A percentile compares a stretch with the other conserved stretches of the same genome.
Conservation (phyloP, 2,888 invertebrate genomes). For the Helleia helle region DNA sequence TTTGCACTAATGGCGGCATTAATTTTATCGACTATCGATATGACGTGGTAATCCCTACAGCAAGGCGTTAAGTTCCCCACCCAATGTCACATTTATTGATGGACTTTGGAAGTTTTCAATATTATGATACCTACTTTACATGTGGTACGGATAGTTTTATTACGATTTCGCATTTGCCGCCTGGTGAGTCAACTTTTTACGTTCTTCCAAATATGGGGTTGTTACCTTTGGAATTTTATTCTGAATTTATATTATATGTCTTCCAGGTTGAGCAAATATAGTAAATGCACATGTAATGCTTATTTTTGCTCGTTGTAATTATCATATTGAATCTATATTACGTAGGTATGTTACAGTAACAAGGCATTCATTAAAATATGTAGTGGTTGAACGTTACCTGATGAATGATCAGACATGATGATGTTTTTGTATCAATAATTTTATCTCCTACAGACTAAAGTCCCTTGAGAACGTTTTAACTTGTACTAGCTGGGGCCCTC, state of each 20-base stretch:
- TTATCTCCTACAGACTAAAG: too few species aligned
- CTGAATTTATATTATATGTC: background rate
- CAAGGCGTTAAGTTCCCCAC: constrained; percentile 51
- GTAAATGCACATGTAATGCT: too few species aligned
- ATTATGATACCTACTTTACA: constrained; percentile 70
- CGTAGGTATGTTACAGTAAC: too few species aligned
- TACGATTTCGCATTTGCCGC: constrained; percentile 73
- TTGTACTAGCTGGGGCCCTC: too few species aligned
- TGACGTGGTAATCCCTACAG: constrained; percentile 18
- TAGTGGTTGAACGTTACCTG: too few species aligned
- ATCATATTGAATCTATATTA: too few species aligned
- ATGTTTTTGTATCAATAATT: too few species aligned
- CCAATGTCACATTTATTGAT: constrained; percentile 68
- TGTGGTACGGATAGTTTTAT: constrained; percentile 67
- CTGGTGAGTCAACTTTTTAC: constrained; percentile 56
- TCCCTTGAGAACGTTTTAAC: too few species aligned
- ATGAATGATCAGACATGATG: too few species aligned
- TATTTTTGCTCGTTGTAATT: too few species aligned
- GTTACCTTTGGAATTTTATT: constrained; percentile 1
- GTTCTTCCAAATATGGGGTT: constrained; percentile 19
- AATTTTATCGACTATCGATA: constrained; percentile 18
- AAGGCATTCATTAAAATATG: too few species aligned
- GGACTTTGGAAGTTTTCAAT: constrained; percentile 73
- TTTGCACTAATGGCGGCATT: constrained; percentile 12
- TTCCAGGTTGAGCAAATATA: too few species aligned